Base-by-base conservation (phyloP, 2,113 vertebrate species). In the Marmota flaviventris region DNA sequence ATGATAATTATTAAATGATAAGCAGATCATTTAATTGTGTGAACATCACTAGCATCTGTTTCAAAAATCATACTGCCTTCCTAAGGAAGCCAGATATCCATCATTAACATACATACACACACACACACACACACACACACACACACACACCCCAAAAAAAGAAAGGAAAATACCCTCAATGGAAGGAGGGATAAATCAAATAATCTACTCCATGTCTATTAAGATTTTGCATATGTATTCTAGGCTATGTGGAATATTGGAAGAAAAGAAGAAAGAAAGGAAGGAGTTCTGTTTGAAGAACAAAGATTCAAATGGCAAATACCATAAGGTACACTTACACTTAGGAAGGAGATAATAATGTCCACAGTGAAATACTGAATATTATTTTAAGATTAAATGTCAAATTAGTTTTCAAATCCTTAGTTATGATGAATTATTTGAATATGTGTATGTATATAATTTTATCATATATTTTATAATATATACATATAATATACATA, bases 1-100 rank as follows among this genome's bases (percentile, higher is more conserved):
- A 97, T 0, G 2, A 94, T 97, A 98, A 91, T 96, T 97, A 97
- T 98, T 99, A 94, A 98, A 99, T 99, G 99, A 98, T 99, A 96
- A 96, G 79, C 69, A 79, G 17, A 85, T 97, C 90, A 96, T 89
- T 76, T 87, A 98, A 98, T 83, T 97, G 89, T 97, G 96, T 97
- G 72, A 91, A 42, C 61, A 88, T 76, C 39, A 95, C 39, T 92
- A 97, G 85, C 81, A 70, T 22, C 42, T 93, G 69, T 63, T 98
- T 94, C 89, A 96, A 96, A 97, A 81, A 96, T 89, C 79, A 94
- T 25, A 79, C 82, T 93, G 63, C 75, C 93, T 92, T 90, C 29
- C 51, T 0, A 29, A 96, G 75, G 10, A 89, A 96, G 87, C 92
- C 97, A 96, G 70, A 48, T 4, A 51, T 27, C 17, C 76, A 77